These are phyloP conservation scores for Microcebus griseorufus DNA, from an alignment of 2,113 vertebrate genomes.

Conservation along the genomic window DNA sequence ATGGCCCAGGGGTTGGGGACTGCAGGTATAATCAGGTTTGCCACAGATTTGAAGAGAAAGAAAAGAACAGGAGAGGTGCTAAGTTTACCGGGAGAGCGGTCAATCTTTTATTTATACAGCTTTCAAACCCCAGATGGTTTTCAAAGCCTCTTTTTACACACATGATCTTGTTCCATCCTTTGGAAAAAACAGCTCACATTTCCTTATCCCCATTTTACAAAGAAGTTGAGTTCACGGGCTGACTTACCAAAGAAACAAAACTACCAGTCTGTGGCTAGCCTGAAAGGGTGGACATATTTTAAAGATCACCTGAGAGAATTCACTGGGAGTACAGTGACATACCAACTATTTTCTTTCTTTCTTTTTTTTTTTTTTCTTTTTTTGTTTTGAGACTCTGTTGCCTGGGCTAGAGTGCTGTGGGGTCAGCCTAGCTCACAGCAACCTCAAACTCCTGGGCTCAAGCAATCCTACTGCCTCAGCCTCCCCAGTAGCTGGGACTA, in stretches of 20 bases:
- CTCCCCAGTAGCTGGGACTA: no score
- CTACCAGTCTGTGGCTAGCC: neutral
- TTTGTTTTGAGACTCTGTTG: no score
- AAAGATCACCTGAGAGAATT: neutral
- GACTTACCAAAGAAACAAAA: neutral
- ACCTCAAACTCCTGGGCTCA: no score
- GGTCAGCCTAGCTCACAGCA: no score
- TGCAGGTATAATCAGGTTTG: neutral
- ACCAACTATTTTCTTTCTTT: neutral
- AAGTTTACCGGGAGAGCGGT: neutral
- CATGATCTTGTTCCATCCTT: neutral
- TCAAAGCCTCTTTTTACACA: neutral
- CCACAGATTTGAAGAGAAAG: neutral
- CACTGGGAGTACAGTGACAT: neutral
- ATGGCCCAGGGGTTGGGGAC: no score
- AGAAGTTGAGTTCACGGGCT: neutral
- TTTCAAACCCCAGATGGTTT: neutral
- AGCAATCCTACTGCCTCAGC: no score
- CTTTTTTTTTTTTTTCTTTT: no score
- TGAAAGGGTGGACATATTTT: neutral
- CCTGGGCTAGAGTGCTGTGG: no score
- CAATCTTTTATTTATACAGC: constrained; percentile 36
- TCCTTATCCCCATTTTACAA: constrained; percentile 33
- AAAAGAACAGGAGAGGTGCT: neutral
- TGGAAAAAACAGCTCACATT: neutral